phyloP scores from a whole-genome alignment of 2,113 vertebrate genomes.

The Leuciscus idus region DNA sequence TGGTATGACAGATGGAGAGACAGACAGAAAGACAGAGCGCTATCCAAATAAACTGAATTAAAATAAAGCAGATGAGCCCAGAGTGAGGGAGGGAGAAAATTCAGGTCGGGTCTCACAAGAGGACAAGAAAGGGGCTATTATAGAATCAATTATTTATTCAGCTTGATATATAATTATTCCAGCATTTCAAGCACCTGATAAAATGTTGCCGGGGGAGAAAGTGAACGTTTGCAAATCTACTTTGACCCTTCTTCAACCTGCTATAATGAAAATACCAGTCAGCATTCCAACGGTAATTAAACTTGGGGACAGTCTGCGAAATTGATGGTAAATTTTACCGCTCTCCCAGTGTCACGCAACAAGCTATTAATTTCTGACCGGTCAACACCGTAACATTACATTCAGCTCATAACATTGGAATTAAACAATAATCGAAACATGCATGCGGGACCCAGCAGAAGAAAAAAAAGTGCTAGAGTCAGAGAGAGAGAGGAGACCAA shows the following conservation, averaged over 20 bases:
- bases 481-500: neutral
- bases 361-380: constrained; percentile 58
- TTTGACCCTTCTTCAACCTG: constrained; percentile 54
- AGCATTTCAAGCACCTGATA: constrained; percentile 54
- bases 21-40: neutral
- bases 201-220: constrained; percentile 39
- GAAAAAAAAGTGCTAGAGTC: constrained; percentile 10
- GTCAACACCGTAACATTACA: constrained; percentile 42
- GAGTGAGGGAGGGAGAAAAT: constrained; percentile 32
- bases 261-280: constrained; percentile 55
- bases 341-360: constrained; percentile 31
- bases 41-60: neutral
- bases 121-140: constrained; percentile 47
- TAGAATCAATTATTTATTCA: constrained; percentile 52
- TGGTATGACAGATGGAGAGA: too few relatives aligned
- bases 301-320: constrained; percentile 32
- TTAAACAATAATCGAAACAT: constrained; percentile 41
- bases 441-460: neutral
- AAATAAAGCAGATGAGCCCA: neutral
- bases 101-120: constrained; percentile 35
- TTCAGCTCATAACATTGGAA: constrained; percentile 36
- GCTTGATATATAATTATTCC: constrained; percentile 55
- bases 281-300: constrained; percentile 62
- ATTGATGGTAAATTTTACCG: constrained; percentile 49
- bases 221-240: constrained; percentile 57